Base-by-base conservation (phyloP, 2,888 invertebrate species). In the Hoplodrina ambigua region DNA sequence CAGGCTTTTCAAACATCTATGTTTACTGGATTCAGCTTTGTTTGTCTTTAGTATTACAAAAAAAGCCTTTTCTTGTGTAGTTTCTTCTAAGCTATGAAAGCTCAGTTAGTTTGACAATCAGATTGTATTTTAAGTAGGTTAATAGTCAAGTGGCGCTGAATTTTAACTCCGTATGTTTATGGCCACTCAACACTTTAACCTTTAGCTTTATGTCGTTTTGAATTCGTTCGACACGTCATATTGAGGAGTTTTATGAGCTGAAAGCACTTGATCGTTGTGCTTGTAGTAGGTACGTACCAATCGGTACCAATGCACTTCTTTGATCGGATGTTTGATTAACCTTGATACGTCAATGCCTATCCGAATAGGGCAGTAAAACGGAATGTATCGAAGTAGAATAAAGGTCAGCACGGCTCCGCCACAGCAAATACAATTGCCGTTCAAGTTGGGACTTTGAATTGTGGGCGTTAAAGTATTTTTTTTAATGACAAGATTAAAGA, bases 1-100 rank as follows among this genome's bases (percentile, higher is more conserved):
- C 86, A 87, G 84, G 86, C 86, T 88, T 85, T 86, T 83, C 84
- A 85, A 85, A 86, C 84, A 84, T 70, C 49, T 20, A 75, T 75
- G 72, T 84, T 76, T 75, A 83, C 83, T 81, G 77, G 77, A 80
- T 82, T 30, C 52, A 55, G 61, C 56, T 73, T 64, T 78, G 69
- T 82, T 73, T 77, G 72, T 58, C 73, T 73, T 44, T 69, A n/a
- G 63, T 37, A 61, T 70, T 60, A 20, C 46, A 59, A 30, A 49
- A 55, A 53, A 44, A 54, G 33, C 13, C 52, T 13, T 44, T 57
- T 20, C 49, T n/a, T 41, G 20, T 37, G 25, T 25, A 41, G 19
- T 41, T 33, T 25, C 41, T 69, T 58, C 20, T 60, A 44, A 58
- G 10, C 2, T 33, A 57, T 50, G 56, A 52, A 60, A 33, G 19